A percentile compares a stretch with the other conserved stretches of the same genome.
Conservation (phyloP, 2,797 vertebrate genomes). For the Sus cebifrons region DNA sequence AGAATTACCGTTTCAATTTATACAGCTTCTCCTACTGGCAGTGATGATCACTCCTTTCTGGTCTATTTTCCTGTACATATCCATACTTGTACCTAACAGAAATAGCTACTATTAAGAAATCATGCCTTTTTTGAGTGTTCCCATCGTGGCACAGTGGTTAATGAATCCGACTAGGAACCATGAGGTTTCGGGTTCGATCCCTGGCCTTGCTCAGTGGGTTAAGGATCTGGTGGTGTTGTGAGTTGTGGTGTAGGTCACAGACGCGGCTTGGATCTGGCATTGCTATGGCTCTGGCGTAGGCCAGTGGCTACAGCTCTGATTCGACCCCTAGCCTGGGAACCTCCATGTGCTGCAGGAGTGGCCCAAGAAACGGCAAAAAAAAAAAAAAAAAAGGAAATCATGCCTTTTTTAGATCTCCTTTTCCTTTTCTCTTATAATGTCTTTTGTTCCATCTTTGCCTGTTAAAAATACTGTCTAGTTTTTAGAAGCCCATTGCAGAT, state of each 20-base stretch:
- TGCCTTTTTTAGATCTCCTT: neutral
- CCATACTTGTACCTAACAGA: neutral
- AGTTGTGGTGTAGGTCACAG: too few relatives aligned
- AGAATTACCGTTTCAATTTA: constrained; percentile 12
- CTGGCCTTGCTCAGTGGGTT: too few relatives aligned
- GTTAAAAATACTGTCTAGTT: neutral
- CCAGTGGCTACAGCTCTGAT: too few relatives aligned
- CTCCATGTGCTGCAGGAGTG: too few relatives aligned
- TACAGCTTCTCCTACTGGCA: neutral
- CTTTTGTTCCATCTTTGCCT: neutral
- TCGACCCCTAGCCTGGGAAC: too few relatives aligned
- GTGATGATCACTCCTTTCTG: neutral
- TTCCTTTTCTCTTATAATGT: neutral
- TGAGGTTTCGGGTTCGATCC: too few relatives aligned
- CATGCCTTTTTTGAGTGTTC: neutral
- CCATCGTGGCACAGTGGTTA: too few relatives aligned
- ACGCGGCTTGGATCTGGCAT: too few relatives aligned
- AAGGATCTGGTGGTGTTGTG: too few relatives aligned
- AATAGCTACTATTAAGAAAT: neutral
- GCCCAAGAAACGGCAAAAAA: too few relatives aligned
- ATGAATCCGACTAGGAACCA: too few relatives aligned
- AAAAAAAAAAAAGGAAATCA: neutral
- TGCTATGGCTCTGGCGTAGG: too few relatives aligned
- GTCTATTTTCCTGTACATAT: neutral
- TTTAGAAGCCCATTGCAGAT: neutral